Evolutionary conservation across 2,888 invertebrate genomes (phyloP).

Genomic region (Nasonia oneida): DNA sequence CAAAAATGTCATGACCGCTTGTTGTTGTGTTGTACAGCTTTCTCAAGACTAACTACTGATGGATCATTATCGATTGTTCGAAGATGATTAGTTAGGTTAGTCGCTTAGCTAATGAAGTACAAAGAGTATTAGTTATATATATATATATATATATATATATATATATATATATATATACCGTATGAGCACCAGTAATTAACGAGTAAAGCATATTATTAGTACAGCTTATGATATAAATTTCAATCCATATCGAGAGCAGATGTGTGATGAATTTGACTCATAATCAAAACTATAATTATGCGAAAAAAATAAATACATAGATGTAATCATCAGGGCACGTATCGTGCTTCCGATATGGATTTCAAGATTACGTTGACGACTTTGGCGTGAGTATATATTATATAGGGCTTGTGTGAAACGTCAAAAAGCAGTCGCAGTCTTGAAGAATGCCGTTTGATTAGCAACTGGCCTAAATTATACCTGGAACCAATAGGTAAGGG

Average conservation of each 20-base stretch:
- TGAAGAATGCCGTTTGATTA: constrained; percentile 52
- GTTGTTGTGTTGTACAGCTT: neutral
- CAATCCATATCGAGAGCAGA: constrained; percentile 40
- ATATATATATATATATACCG: constrained; percentile 11
- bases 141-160: constrained; percentile 20
- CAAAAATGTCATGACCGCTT: neutral
- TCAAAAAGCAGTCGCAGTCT: constrained; percentile 50
- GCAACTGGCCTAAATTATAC: constrained; percentile 78
- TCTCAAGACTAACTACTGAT: constrained; percentile 4
- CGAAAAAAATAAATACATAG: neutral
- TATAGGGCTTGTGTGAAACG: constrained; percentile 39
- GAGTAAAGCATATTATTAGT: constrained; percentile 53
- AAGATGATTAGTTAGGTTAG: constrained; percentile 15
- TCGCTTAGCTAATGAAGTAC: constrained; percentile 13
- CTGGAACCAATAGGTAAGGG: constrained; percentile 82
- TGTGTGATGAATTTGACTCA: neutral
- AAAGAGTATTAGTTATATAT: constrained; percentile 30
- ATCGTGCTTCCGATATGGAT: constrained; percentile 53
- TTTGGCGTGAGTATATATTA: constrained; percentile 1
- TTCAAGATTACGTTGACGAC: constrained; percentile 12
- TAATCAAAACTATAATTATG: neutral
- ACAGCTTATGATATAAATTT: constrained; percentile 29
- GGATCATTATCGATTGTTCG: neutral
- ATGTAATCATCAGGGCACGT: neutral
- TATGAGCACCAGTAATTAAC: constrained; percentile 36